Base-by-base conservation (phyloP, 2,797 vertebrate species). In the Peromyscus nudipes region DNA sequence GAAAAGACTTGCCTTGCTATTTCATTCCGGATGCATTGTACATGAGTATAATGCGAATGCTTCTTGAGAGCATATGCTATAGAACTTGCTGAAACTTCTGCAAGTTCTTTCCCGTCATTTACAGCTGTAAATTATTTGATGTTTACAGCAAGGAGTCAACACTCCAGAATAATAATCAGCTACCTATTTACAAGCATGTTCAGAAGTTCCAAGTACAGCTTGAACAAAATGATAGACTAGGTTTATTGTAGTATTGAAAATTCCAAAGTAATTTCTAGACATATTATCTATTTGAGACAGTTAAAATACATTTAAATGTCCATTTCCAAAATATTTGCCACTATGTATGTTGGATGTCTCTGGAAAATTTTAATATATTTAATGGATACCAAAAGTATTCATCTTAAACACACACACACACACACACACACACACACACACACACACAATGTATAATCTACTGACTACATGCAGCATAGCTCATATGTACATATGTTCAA, bases 51-150 rank as follows among this genome's bases (percentile, higher is more conserved):
- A 88, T 87, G 29, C 25, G 71, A 97, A 89, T 84, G 43, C 23
- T 93, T 1, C 83, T 46, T 52, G 75, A 92, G 43, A 55, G 34
- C 79, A 79, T 76, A 88, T 57, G 29, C 80, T 75, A 31, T 40
- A 87, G 37, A 64, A 87, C 43, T 77, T 94, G 60, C 89, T 96
- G 65, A 93, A 95, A 92, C 34, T 75, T 92, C 69, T 91, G 46
- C 9, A 85, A 77, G 34, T 81, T 92, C 90, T 62, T 91, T 95
- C 89, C 83, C 37, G 69, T 77, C n/a, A 84, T 77, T 86, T 77
- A 21, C 2, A 60, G 43, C 17, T 93, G 6, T 91, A 17, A 85
- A 82, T 86, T 91, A 49, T 89, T 96, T 37, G 21, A 88, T 92
- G 96, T 89, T 95, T 96, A 75, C 25, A 64, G 73, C 62, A 82